These are phyloP conservation scores for Heliornis fulica DNA, from an alignment of 2,113 vertebrate species.

Conservation along the genomic window DNA sequence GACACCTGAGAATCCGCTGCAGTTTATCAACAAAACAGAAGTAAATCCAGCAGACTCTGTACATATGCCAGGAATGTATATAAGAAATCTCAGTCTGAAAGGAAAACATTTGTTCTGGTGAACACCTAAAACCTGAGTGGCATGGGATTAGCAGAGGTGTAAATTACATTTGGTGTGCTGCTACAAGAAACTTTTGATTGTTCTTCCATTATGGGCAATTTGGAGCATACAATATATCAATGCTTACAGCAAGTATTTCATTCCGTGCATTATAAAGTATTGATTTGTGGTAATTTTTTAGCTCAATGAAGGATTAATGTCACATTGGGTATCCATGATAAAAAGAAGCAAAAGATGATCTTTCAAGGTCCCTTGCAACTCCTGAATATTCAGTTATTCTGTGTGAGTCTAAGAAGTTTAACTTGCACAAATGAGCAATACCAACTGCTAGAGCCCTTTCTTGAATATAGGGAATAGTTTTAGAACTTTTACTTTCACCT, in stretches of 20 bases:
- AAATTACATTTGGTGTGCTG: background rate
- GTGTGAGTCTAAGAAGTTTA: background rate
- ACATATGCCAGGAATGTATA: background rate
- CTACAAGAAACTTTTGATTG: background rate
- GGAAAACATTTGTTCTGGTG: background rate
- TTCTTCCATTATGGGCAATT: background rate
- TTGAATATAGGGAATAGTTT: background rate
- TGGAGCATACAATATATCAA: background rate
- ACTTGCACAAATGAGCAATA: slow-evolving; percentile 5
- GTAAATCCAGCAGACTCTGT: background rate
- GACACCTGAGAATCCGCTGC: background rate
- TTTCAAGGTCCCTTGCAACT: too few species aligned
- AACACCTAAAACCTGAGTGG: background rate
- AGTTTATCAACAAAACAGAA: background rate
- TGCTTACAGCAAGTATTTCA: background rate
- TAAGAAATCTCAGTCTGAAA: background rate
- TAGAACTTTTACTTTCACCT: background rate
- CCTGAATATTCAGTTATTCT: too few species aligned
- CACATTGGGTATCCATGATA: background rate
- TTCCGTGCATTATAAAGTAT: background rate
- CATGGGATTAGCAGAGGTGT: background rate
- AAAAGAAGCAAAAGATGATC: background rate
- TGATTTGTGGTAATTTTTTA: background rate
- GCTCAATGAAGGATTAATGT: background rate
- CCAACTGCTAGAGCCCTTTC: background rate